phyloP scores from a whole-genome alignment of 2,113 vertebrate species.

The Fregata magnificens region DNA sequence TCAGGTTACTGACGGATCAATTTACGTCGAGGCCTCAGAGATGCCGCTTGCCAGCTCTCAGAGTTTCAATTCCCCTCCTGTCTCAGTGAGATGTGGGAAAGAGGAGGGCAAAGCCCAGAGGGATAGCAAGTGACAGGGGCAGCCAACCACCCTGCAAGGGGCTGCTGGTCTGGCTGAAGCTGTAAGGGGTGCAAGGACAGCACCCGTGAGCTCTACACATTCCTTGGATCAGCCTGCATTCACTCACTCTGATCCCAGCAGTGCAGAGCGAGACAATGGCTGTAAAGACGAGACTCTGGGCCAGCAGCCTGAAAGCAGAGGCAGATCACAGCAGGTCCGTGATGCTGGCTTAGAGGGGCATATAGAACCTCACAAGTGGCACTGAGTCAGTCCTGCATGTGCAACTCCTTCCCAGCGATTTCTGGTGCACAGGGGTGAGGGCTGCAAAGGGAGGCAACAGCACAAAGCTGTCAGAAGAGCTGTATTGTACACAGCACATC shows the following conservation, averaged over 20 bases:
- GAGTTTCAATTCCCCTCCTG: background rate
- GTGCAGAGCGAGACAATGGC: fast-evolving
- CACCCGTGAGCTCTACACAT: background rate
- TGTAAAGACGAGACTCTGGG: background rate
- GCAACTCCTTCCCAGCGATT: background rate
- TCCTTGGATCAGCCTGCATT: background rate
- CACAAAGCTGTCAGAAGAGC: background rate
- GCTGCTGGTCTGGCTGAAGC: background rate
- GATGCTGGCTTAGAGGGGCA: background rate
- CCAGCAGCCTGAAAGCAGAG: background rate
- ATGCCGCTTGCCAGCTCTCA: background rate
- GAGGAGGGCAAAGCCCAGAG: background rate
- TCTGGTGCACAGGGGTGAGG: background rate
- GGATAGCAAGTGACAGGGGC: background rate
- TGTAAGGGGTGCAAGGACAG: background rate
- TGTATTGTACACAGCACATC: no score
- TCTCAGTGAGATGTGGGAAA: background rate
- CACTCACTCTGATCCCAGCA: background rate
- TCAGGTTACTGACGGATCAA: background rate
- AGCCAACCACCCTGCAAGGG: background rate
- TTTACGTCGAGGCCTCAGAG: background rate
- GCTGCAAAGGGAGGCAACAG: background rate
- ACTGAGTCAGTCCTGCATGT: background rate
- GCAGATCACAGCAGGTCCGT: background rate
- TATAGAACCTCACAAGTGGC: background rate